Evolutionary conservation across 2,113 vertebrate genomes (phyloP).

Genomic region (Gobio gobio): DNA sequence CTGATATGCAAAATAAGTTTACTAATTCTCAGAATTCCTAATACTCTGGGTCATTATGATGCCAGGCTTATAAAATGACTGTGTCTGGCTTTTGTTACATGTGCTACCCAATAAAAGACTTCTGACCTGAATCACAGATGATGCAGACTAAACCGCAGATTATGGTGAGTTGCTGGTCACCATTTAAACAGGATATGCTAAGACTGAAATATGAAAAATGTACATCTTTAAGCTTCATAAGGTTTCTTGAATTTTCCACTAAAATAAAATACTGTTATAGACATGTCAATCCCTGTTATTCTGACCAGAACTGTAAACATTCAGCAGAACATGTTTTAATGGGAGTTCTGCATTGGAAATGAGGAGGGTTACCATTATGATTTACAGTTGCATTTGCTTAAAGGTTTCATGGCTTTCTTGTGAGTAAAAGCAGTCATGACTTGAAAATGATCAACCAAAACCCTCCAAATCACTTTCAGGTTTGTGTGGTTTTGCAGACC

Average conservation of each 20-base stretch:
- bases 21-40: conserved; percentile 23
- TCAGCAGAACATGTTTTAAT: conserved; percentile 5
- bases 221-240: not conserved
- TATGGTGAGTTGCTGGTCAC: not conserved
- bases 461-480: not conserved
- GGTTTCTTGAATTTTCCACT: not conserved
- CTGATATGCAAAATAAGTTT: not conserved
- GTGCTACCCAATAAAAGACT: not conserved
- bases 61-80: conserved; percentile 1
- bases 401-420: not conserved
- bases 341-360: not conserved
- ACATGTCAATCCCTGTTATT: not conserved
- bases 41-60: not conserved
- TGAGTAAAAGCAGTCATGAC: not conserved
- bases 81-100: not conserved
- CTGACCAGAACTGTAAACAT: conserved; percentile 30
- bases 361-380: not conserved
- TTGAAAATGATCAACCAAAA: conserved; percentile 1
- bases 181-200: not conserved
- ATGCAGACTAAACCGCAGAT: not conserved
- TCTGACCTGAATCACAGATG: too few species aligned
- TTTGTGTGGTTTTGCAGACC: not conserved
- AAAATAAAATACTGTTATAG: conserved; percentile 26
- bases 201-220: not conserved
- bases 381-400: not conserved